Percentiles rank a stretch among this genome's conserved stretches.
phyloP scores from a whole-genome alignment of 1,140 invertebrate species.

The Dermatophagoides farinae region DNA sequence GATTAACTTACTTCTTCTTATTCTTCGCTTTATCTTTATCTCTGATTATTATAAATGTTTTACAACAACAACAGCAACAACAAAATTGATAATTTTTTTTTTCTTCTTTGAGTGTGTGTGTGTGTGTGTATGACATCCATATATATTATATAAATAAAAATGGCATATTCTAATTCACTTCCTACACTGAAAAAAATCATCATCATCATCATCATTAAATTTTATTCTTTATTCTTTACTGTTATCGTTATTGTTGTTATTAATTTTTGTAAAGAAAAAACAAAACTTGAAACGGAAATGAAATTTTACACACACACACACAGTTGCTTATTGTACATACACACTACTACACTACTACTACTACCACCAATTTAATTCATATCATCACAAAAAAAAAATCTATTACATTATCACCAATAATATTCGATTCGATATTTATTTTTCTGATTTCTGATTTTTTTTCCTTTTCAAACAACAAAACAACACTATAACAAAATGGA shows the following conservation, averaged over 20 bases:
- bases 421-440: not conserved
- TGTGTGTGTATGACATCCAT: no score
- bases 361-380: no score
- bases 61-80: not conserved
- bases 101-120: no score
- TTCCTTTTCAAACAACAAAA: not conserved
- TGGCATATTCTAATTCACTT: not conserved
- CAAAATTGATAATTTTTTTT: no score
- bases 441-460: not conserved
- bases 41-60: no score
- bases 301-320: not conserved
- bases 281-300: not conserved
- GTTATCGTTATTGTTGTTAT: not conserved
- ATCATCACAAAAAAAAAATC: no score
- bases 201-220: not conserved
- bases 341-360: no score
- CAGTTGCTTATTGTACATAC: no score
- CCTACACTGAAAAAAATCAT: no score
- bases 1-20: no score
- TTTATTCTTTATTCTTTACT: no score
- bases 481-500: not conserved
- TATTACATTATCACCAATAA: not conserved
- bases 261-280: not conserved
- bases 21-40: no score
- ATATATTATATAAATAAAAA: not conserved